These are phyloP conservation scores for Dendrophyllia cribrosa DNA, from an alignment of 64 coral and sea anemone genomes.

Conservation along the genomic window DNA sequence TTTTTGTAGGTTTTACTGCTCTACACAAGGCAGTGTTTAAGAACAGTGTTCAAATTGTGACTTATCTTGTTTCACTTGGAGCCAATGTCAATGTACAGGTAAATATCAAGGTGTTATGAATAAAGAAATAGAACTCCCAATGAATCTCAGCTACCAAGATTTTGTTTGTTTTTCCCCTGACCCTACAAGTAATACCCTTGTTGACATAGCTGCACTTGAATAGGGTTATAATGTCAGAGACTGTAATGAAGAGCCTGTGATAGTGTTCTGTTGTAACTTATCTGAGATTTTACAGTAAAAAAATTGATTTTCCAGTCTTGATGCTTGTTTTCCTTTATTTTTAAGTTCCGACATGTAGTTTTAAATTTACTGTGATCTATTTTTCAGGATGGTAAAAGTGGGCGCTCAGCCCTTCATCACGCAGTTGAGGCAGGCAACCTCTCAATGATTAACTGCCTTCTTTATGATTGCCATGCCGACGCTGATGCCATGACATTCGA, in stretches of 20 bases:
- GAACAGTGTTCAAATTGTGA: slow-evolving; percentile 49
- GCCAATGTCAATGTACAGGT: slow-evolving; percentile 81
- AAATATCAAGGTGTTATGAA: neutral
- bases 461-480: slow-evolving; percentile 75
- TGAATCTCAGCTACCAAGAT: no score
- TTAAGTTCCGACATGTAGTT: no score
- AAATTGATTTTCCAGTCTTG: no score
- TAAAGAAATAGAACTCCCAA: no score
- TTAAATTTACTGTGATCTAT: neutral
- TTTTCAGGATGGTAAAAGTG: slow-evolving; percentile 88
- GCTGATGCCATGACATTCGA: slow-evolving; percentile 72
- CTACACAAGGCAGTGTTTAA: slow-evolving; percentile 69
- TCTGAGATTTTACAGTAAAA: no score
- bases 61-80: slow-evolving; percentile 66
- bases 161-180: no score
- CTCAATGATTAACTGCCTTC: slow-evolving; percentile 75
- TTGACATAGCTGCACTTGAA: no score
- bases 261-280: no score
- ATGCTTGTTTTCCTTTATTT: no score
- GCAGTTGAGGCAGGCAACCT: slow-evolving; percentile 87
- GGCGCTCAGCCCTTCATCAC: slow-evolving; percentile 81
- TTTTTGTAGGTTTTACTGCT: slow-evolving; percentile 70
- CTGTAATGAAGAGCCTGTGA: no score
- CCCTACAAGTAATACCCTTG: no score
- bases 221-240: no score